These are phyloP conservation scores for Enteromius argenteus DNA, from an alignment of 2,797 vertebrate genomes.

Conservation along the genomic window DNA sequence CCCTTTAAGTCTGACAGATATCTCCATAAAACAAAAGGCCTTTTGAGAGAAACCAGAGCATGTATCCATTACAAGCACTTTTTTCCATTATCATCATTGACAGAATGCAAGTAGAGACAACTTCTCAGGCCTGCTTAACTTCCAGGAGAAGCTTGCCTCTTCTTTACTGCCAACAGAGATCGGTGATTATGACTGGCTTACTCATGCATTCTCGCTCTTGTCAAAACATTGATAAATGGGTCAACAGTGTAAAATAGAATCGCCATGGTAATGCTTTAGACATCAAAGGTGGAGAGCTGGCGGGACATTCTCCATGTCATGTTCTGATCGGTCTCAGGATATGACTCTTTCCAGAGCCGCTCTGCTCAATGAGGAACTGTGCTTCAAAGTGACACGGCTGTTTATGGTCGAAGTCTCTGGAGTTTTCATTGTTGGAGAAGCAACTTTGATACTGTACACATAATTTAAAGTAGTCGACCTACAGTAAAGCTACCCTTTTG, in stretches of 20 bases:
- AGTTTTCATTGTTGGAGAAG: neutral
- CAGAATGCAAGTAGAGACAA: conserved; percentile 36
- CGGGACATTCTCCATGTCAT: conserved; percentile 38
- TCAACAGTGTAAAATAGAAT: conserved; percentile 41
- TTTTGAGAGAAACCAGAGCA: conserved; percentile 37
- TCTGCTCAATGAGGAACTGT: conserved; percentile 26
- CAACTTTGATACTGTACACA: neutral
- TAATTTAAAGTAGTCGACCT: neutral
- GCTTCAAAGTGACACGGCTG: conserved; percentile 36
- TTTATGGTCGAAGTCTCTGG: conserved; percentile 8
- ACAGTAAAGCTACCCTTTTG: neutral
- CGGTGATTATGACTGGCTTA: conserved; percentile 40
- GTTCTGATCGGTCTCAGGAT: conserved; percentile 36
- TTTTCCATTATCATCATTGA: conserved; percentile 29
- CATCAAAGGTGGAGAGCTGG: conserved; percentile 46
- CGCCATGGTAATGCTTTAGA: conserved; percentile 32
- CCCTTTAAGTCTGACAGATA: conserved; percentile 25
- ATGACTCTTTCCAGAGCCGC: conserved; percentile 47
- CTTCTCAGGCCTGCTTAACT: conserved; percentile 28
- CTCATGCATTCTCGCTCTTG: conserved; percentile 40
- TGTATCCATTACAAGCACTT: conserved; percentile 45
- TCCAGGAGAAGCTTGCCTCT: conserved; percentile 19
- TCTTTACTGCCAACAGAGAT: conserved; percentile 38
- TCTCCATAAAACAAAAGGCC: conserved; percentile 36
- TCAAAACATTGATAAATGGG: conserved; percentile 61